phyloP scores from a whole-genome alignment of 2,113 vertebrate species.

The Rhabdomys dilectus region DNA sequence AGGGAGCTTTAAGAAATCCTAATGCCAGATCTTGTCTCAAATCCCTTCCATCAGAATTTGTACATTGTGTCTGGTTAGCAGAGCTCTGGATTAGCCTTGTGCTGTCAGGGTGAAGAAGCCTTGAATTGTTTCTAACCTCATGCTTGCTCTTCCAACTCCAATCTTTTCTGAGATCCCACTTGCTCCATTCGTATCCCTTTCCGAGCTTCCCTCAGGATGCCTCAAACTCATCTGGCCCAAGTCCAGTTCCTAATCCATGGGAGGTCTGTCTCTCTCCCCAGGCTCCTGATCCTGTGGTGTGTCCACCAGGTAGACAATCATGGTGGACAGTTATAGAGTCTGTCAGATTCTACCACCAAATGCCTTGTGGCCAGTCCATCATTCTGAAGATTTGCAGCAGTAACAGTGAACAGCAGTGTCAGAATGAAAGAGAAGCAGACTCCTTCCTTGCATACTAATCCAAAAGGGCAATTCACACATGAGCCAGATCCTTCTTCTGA shows the following conservation, averaged over 20 bases:
- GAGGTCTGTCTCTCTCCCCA: neutral
- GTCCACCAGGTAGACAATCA: neutral
- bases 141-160: neutral
- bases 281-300: neutral
- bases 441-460: neutral
- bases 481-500: neutral
- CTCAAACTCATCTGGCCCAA: neutral
- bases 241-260: neutral
- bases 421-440: neutral
- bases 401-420: neutral
- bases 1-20: neutral
- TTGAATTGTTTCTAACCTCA: neutral
- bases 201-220: neutral
- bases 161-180: neutral
- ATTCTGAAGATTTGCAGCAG: neutral
- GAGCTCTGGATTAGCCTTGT: neutral
- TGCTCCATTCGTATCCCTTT: neutral
- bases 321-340: accelerated
- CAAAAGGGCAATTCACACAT: neutral
- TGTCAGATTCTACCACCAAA: neutral
- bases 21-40: neutral
- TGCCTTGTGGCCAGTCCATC: neutral
- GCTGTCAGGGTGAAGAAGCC: neutral
- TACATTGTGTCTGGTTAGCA: neutral
- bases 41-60: neutral